Conservation (phyloP, 2,888 invertebrate genomes). For the Drosophila sordidapex region DNA sequence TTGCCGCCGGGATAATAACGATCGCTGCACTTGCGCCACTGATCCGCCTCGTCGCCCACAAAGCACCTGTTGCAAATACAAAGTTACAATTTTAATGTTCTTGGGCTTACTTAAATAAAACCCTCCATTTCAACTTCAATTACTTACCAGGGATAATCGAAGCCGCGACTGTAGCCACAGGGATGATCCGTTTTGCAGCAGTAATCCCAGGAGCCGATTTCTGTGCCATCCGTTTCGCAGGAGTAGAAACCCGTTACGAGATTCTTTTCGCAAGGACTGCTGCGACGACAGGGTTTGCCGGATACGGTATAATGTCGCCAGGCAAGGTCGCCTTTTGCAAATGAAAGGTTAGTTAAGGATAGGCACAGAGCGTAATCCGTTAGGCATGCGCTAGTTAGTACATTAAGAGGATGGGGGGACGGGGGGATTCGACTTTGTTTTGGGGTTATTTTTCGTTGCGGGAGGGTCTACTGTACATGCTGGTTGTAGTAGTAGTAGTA, state of each 20-base stretch:
- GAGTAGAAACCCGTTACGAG: conserved; percentile 92
- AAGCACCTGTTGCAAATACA: conserved; percentile 88
- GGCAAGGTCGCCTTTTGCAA: conserved; percentile 85
- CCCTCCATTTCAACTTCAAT: not conserved
- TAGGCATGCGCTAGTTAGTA: conserved; percentile 45
- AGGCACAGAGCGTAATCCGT: conserved; percentile 6
- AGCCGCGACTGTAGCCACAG: conserved; percentile 93
- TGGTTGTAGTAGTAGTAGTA: conserved; percentile 28
- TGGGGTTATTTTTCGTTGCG: conserved; percentile 12
- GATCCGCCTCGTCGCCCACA: conserved; percentile 91
- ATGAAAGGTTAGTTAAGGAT: conserved; percentile 69
- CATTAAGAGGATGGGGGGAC: not conserved
- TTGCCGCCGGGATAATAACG: conserved; percentile 88
- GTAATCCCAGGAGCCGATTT: conserved; percentile 92
- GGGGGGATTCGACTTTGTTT: conserved; percentile 58
- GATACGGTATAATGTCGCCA: conserved; percentile 93
- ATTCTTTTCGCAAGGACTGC: conserved; percentile 90
- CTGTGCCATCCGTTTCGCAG: conserved; percentile 91
- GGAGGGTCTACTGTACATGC: conserved; percentile 55
- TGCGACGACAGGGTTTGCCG: conserved; percentile 91
- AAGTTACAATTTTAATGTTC: conserved; percentile 14
- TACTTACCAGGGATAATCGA: conserved; percentile 91
- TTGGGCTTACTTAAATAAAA: too few relatives aligned
- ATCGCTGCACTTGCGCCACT: conserved; percentile 95
- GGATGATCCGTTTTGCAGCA: conserved; percentile 93